phyloP scores from a whole-genome alignment of 2,888 invertebrate genomes.

The Altica lythri region DNA sequence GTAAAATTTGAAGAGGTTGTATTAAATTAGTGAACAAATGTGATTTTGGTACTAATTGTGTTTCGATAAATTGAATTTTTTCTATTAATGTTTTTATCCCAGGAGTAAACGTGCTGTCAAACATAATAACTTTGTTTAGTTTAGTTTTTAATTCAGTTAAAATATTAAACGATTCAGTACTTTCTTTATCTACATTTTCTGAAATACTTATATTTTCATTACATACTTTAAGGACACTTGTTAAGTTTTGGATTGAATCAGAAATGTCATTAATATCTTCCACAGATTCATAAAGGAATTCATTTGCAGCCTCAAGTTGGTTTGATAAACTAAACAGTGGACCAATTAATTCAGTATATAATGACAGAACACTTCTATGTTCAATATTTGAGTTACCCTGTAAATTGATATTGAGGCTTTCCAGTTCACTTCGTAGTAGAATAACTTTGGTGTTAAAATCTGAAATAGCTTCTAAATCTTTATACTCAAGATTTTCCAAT shows the following conservation, averaged over 20 bases:
- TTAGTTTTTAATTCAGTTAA: neutral
- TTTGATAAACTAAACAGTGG: slow-evolving; percentile 4
- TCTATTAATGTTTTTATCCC: neutral
- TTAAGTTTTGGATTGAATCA: slow-evolving; percentile 1
- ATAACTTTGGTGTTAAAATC: slow-evolving; percentile 4
- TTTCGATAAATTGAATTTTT: neutral
- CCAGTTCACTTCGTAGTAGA: slow-evolving; percentile 5
- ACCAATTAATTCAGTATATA: slow-evolving; percentile 10
- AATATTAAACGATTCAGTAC: slow-evolving; percentile 8
- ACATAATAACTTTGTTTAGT: neutral
- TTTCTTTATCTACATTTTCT: slow-evolving; percentile 14
- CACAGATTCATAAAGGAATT: neutral
- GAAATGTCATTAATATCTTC: slow-evolving; percentile 1
- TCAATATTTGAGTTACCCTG: slow-evolving; percentile 1
- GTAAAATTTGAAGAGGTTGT: no score
- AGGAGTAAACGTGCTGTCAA: neutral
- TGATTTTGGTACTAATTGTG: no score
- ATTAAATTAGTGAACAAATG: no score
- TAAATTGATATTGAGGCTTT: slow-evolving; percentile 6
- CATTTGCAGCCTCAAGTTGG: slow-evolving; percentile 1
- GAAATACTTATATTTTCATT: slow-evolving; percentile 14
- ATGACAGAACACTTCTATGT: neutral
- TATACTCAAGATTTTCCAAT: neutral
- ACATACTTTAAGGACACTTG: neutral
- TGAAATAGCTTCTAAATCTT: neutral